A percentile compares a stretch with the other conserved stretches of the same genome.
Evolutionary conservation across 2,113 vertebrate genomes (phyloP).

Genomic region (Scalopus aquaticus): DNA sequence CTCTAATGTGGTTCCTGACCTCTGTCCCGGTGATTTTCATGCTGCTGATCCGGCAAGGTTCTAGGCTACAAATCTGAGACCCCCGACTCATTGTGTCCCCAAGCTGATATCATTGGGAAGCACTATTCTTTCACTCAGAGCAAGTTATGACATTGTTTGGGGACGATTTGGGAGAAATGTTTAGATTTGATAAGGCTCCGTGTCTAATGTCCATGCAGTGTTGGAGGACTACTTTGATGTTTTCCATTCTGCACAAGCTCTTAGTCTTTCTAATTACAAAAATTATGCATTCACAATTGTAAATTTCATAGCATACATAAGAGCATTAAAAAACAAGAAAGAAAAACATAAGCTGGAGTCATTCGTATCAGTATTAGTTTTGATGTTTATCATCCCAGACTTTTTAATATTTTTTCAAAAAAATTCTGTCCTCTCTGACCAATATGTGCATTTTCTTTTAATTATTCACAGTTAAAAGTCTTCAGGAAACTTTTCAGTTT

Average conservation of each 20-base stretch:
- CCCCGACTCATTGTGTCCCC: not conserved
- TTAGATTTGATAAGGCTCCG: not conserved
- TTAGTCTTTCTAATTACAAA: not conserved
- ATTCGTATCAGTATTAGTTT: not conserved
- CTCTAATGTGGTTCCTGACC: not conserved
- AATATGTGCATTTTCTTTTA: constrained; percentile 41
- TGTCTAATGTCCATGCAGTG: not conserved
- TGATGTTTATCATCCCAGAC: not conserved
- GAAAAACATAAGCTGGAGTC: not conserved
- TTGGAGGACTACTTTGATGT: not conserved
- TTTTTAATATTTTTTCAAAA: not conserved
- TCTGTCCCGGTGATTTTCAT: not conserved
- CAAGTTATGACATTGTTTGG: not conserved
- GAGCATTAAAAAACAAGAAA: not conserved
- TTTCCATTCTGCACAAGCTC: not conserved
- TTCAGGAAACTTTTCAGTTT: constrained; percentile 1
- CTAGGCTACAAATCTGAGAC: not conserved
- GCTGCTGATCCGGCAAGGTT: not conserved
- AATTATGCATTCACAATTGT: not conserved
- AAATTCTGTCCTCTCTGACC: constrained; percentile 19
- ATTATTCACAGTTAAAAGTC: constrained; percentile 40
- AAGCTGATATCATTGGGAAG: not conserved
- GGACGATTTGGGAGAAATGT: not conserved
- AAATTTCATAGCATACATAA: not conserved
- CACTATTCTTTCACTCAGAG: not conserved